phyloP scores from a whole-genome alignment of 2,888 invertebrate species.

The Eremobia ochroleuca region DNA sequence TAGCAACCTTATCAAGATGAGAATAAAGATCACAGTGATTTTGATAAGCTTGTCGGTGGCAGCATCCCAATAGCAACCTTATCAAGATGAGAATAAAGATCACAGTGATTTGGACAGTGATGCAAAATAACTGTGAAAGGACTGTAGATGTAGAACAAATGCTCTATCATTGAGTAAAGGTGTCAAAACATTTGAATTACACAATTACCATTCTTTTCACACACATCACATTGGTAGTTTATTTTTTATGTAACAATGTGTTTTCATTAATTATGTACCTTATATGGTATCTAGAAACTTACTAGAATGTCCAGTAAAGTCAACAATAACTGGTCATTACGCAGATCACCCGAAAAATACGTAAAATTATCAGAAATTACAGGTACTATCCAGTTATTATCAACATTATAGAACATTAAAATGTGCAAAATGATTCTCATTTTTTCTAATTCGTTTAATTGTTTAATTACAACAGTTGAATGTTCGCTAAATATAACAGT shows the following conservation, averaged over 20 bases:
- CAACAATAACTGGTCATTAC: slow-evolving; percentile 19
- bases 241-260: slow-evolving; percentile 23
- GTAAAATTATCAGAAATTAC: slow-evolving; percentile 1
- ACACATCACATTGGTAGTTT: slow-evolving; percentile 20
- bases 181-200: slow-evolving; percentile 26
- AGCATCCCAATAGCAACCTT: background rate
- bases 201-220: slow-evolving; percentile 13
- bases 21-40: background rate
- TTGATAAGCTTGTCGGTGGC: background rate
- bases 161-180: background rate
- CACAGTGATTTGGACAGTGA: background rate
- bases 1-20: too few species aligned
- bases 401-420: background rate
- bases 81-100: background rate
- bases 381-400: slow-evolving; percentile 4
- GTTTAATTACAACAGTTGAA: slow-evolving; percentile 38
- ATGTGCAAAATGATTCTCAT: background rate
- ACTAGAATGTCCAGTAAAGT: background rate
- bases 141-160: slow-evolving; percentile 17
- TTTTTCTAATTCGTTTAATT: background rate
- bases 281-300: slow-evolving; percentile 7
- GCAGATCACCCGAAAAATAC: background rate
- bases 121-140: background rate
- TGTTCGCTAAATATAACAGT: slow-evolving; percentile 55
- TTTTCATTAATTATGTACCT: slow-evolving; percentile 6